These are phyloP conservation scores for Glaucopsyche alexis DNA, from an alignment of 2,888 invertebrate species.

Conservation along the genomic window DNA sequence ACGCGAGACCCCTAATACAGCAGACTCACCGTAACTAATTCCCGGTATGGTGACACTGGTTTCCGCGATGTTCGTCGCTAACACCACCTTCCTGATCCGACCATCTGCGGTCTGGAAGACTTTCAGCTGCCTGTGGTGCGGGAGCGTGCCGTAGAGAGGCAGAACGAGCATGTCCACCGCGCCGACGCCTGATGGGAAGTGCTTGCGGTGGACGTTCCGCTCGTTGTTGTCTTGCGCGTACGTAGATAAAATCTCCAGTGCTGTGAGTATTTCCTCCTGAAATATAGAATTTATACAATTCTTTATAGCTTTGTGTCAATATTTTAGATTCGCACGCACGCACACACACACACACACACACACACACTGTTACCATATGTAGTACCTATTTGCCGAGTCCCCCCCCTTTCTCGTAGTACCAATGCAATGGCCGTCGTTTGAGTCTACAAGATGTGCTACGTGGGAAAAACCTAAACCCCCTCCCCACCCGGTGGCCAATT, in stretches of 20 bases:
- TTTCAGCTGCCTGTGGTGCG: conserved; percentile 71
- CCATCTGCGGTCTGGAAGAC: conserved; percentile 88
- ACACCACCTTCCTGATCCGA: conserved; percentile 91
- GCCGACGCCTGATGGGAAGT: conserved; percentile 59
- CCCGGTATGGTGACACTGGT: conserved; percentile 97
- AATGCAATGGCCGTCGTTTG: too few relatives aligned
- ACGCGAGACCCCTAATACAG: background rate
- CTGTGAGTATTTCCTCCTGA: conserved; percentile 93
- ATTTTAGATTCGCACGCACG: too few relatives aligned
- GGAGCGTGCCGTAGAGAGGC: conserved; percentile 96
- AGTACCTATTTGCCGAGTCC: too few relatives aligned
- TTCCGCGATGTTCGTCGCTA: conserved; percentile 98
- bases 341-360: too few relatives aligned
- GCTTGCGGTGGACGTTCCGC: conserved; percentile 67
- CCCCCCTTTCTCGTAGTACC: too few relatives aligned
- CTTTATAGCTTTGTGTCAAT: too few relatives aligned
- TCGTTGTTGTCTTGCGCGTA: conserved; percentile 76
- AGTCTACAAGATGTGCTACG: too few relatives aligned
- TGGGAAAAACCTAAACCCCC: too few relatives aligned
- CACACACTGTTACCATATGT: too few relatives aligned
- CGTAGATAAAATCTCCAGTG: conserved; percentile 82
- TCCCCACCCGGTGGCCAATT: too few relatives aligned
- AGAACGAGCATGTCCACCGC: conserved; percentile 82
- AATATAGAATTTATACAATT: conserved; percentile 30
- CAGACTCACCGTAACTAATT: conserved; percentile 88